These are phyloP conservation scores for Serilophus lunatus DNA, from an alignment of 2,113 vertebrate species.

Conservation along the genomic window DNA sequence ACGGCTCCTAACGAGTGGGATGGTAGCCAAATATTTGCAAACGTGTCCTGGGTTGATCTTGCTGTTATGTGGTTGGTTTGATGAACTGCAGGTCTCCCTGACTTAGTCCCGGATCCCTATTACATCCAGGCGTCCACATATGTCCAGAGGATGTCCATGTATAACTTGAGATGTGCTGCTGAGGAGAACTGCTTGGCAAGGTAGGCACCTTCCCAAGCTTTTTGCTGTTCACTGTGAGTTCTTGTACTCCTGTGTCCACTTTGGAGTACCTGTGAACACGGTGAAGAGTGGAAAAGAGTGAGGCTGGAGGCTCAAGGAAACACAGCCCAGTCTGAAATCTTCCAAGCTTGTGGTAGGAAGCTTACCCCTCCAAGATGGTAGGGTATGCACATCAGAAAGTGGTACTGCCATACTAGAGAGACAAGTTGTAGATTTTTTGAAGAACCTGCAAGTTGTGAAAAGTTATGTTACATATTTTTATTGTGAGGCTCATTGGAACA, in stretches of 20 bases:
- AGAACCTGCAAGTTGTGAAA: background rate
- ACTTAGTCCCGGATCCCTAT: constrained; percentile 92
- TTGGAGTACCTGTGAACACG: background rate
- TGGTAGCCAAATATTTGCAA: background rate
- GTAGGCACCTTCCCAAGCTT: constrained; percentile 58
- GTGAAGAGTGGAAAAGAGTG: background rate
- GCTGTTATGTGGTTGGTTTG: constrained; percentile 47
- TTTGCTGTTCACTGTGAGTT: background rate
- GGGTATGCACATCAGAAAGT: background rate
- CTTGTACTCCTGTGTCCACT: background rate
- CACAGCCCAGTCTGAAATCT: background rate
- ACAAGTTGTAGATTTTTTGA: background rate
- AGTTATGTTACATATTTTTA: background rate
- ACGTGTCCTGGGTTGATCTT: constrained; percentile 50
- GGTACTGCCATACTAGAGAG: background rate
- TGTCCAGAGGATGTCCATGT: constrained; percentile 91
- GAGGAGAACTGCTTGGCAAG: constrained; percentile 95
- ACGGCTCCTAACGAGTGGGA: background rate
- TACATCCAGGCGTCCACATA: constrained; percentile 93
- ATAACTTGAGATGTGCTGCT: constrained; percentile 91
- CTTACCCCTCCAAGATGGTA: background rate
- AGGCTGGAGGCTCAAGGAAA: background rate
- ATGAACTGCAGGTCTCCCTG: constrained; percentile 87
- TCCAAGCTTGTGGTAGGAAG: background rate
- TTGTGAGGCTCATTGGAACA: background rate